Evolutionary conservation across 2,797 vertebrate species (phyloP).

Genomic region (Pseudopleuronectes americanus): DNA sequence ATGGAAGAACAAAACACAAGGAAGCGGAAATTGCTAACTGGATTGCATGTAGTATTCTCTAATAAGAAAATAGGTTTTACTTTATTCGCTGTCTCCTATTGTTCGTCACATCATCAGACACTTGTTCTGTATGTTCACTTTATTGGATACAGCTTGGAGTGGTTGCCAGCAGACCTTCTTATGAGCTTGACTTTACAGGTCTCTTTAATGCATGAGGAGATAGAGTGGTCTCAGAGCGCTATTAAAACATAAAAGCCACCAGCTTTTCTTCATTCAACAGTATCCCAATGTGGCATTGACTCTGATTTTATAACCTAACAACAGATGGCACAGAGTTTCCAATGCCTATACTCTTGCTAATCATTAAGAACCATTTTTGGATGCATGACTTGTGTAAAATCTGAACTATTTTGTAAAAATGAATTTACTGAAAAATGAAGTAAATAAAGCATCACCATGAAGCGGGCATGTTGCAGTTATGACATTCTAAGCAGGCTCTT

Average conservation of each 20-base stretch:
- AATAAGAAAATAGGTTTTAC: neutral
- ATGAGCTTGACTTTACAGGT: conserved; percentile 39
- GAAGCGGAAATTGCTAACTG: too few species aligned
- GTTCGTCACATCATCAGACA: conserved; percentile 20
- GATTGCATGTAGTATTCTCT: too few species aligned
- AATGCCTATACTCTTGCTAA: conserved; percentile 31
- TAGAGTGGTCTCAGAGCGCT: conserved; percentile 33
- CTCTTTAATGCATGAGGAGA: conserved; percentile 44
- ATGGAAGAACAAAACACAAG: too few species aligned
- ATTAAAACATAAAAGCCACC: conserved; percentile 47
- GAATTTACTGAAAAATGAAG: neutral
- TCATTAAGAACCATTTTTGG: conserved; percentile 6
- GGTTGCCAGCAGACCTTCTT: conserved; percentile 1
- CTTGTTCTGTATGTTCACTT: conserved; percentile 9
- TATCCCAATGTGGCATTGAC: conserved; percentile 19
- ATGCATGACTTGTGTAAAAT: neutral
- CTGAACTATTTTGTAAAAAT: neutral
- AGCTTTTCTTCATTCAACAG: conserved; percentile 26
- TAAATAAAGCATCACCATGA: neutral
- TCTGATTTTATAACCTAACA: conserved; percentile 56
- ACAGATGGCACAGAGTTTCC: conserved; percentile 30
- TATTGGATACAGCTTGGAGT: conserved; percentile 11
- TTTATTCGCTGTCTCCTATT: too few species aligned
- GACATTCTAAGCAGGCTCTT: neutral
- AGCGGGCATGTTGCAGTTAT: neutral